These are phyloP conservation scores for Hypomecis punctinalis DNA, from an alignment of 2,888 invertebrate genomes.

Conservation along the genomic window DNA sequence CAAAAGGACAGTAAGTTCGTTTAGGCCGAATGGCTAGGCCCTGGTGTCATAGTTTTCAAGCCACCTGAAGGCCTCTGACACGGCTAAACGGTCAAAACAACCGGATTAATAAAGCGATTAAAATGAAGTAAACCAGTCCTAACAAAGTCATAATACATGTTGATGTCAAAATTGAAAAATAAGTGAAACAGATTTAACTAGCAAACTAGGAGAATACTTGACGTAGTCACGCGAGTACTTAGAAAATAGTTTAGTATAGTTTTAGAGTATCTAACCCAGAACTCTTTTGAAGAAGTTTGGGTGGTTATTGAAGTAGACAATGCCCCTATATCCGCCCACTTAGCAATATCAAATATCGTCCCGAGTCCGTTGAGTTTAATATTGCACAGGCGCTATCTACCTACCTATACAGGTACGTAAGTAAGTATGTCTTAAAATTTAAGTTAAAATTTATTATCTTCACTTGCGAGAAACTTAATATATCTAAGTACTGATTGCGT, in stretches of 20 bases:
- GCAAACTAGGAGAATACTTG: slow-evolving; percentile 3
- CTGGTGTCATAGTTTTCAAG: no score
- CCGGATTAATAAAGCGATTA: no score
- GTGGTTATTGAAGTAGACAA: not conserved
- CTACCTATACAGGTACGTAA: not conserved
- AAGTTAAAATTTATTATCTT: no score
- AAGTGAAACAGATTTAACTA: slow-evolving; percentile 2
- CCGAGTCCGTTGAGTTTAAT: not conserved
- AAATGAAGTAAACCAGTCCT: no score
- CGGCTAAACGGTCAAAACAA: no score
- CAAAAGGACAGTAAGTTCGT: no score
- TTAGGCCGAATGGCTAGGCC: no score
- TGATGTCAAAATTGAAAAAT: not conserved
- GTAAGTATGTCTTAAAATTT: no score
- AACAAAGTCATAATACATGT: no score
- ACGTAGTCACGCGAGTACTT: slow-evolving; percentile 4
- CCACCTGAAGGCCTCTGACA: no score
- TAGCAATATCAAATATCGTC: not conserved
- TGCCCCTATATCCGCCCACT: not conserved
- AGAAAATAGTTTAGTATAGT: not conserved
- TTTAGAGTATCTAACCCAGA: not conserved
- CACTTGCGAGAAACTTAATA: no score
- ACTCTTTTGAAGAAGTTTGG: not conserved
- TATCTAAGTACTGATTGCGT: no score
- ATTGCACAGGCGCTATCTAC: not conserved